Evolutionary conservation across 2,113 vertebrate species (phyloP).

Genomic region (Carassius auratus): DNA sequence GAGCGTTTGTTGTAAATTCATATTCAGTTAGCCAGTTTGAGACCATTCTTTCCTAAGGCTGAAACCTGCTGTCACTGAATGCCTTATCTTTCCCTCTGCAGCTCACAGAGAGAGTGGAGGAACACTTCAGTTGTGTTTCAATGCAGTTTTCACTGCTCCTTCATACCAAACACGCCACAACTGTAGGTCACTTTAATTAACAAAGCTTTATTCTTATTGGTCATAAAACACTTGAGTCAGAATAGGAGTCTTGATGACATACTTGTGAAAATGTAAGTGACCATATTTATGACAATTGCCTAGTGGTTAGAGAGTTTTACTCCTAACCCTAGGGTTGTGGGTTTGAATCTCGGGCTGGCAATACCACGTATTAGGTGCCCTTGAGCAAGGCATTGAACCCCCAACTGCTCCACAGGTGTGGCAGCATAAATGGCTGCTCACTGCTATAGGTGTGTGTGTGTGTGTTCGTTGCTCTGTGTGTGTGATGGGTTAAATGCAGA

Average conservation of each 20-base stretch:
- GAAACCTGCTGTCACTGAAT: conserved; percentile 53
- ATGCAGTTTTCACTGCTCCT: neutral
- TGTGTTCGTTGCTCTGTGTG: no score
- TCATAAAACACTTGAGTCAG: neutral
- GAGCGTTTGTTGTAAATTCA: conserved; percentile 60
- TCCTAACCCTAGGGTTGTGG: no score
- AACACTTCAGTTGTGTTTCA: neutral
- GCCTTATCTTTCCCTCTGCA: conserved; percentile 21
- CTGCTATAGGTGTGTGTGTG: no score
- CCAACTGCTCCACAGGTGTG: no score
- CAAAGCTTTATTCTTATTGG: neutral
- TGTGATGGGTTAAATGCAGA: no score
- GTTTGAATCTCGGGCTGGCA: no score
- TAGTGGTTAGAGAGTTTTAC: no score
- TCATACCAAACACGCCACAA: neutral
- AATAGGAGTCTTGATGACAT: neutral
- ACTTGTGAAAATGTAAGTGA: neutral
- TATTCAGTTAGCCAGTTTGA: conserved; percentile 50
- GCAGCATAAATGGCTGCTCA: no score
- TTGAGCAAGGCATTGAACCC: no score
- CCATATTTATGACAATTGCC: neutral
- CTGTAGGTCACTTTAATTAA: neutral
- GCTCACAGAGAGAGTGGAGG: neutral
- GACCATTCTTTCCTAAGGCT: conserved; percentile 50
- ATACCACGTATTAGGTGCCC: no score